Evolutionary conservation across 2,888 invertebrate genomes (phyloP), one percentile per base, ranked within the genome.

Genomic region (Onchidella celtica): DNA sequence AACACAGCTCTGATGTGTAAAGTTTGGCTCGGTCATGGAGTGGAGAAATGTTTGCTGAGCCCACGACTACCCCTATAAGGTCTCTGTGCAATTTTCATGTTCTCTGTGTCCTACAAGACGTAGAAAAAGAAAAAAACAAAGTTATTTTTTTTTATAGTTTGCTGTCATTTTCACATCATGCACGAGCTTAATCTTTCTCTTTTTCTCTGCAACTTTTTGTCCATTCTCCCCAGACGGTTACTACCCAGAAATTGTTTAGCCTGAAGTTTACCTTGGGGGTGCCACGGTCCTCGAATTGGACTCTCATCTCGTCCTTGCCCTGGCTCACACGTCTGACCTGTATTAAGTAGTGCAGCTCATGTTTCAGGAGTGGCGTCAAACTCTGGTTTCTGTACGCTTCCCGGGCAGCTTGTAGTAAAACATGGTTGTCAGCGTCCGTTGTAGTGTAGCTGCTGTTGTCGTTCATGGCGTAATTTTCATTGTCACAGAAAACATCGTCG

Each of bases 301-400:
- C 83, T 17, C 21, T 55, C 69, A 83, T 38, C 40, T 83, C 83
- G 29, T 74, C 74, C 66, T 75, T 83, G 1, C 83, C 83, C 40
- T 72, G 78, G 2, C 78, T 78, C 74, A 83, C 34, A 9, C 83
- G 68, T 2, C 83, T 63, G 36, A 69, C 73, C 47, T 83, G 83
- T 55, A 83, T 83, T 24, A 83, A 40, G 17, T 63, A 75, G 27
- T 66, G 47, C 27, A 83, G 72, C 63, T 83, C 83, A 21, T 81
- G 73, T 65, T 83, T 83, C 9, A 83, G 79, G 4, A 83, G 38
- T 0, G 83, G 83, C 0, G 79, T 81, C 32, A 81, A 66, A 9
- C 65, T 55, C 0, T 78, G 66, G 17, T 75, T 81, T n/a, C 32
- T 65, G 55, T 11, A 29, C 0, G 83, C 74, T 36, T 75, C 74